Base-by-base conservation (phyloP, 1,140 invertebrate genomes). In the Trachelipus rathkii region DNA sequence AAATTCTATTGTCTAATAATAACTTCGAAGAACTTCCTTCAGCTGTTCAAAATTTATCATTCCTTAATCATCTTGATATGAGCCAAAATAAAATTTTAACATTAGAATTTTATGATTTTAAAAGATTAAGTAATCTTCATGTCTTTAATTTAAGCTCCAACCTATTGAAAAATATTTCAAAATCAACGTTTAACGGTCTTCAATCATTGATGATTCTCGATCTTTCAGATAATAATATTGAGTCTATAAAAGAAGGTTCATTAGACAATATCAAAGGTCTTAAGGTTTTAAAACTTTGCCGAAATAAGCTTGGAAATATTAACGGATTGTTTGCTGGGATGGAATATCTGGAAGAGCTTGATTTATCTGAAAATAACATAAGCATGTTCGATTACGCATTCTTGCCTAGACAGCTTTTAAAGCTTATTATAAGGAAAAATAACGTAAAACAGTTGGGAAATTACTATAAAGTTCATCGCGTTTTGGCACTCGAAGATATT, bases 311-410 rank as follows among this genome's bases (percentile, higher is more conserved):
- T 79, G 91, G 90, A 15, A 93, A 93, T 84, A 89, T 96, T 10
- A 89, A 89, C 6, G 92, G 92, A 0, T 89, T 93, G 7, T 95
- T 96, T 84, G 90, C 91, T 82, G 91, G 92, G 83, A 90, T 95
- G 88, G 89, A 89, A 66, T 90, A 92, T 8, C 86, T 96, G 44
- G 92, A 93, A 86, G 93, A 94, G 79, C 86, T 96, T 21, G 95
- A 96, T 85, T 87, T 96, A 72, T 93, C 94, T n/a, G 87, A 92
- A 73, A 96, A 96, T 85, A 91, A 92, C 83, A 92, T 97, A 73
- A 90, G 92, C 81, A 88, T 89, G 83, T 91, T 96, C n/a, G 93
- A 96, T 83, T 96, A 96, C 83, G 92, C 93, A 70, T 90, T 95
- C 85, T 93, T 96, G 86, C 95, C 95, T 70, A 91, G 90, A 76